Evolutionary conservation across 2,888 invertebrate species (phyloP), one percentile per base, ranked within the genome.

Genomic region (Clunio marinus): DNA sequence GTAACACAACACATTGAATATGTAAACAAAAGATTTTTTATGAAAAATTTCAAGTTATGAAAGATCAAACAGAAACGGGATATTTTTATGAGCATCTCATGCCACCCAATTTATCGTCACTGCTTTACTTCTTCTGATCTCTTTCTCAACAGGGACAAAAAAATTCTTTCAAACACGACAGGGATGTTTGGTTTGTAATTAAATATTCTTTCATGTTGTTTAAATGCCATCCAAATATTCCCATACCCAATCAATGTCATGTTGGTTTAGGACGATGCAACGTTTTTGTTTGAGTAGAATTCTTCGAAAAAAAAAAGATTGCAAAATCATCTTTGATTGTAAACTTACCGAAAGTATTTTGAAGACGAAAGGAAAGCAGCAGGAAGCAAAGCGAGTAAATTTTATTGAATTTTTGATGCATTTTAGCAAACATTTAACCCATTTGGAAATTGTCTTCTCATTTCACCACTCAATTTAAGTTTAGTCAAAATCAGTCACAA

Each of bases 101-200:
- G 63, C 63, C 63, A 65, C 63, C 25, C 63, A 57, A 27, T 57
- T 46, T 32, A n/a, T n/a, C 10, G 41, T 41, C 27, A 20, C n/a
- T 37, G 20, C 28, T 57, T 27, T 27, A 22, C 46, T 17, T 65
- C 57, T 57, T 65, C 46, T 65, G 46, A 65, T 65, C 63, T 65
- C 35, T n/a, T 51, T 13, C 22, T 51, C 41, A 5, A 51, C 32
- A 51, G 22, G 51, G 22, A 20, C 22, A 35, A 35, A 35, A 35
- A 35, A 35, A 35, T 58, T 4, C 41, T 22, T 22, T 51, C 20
- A 22, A 17, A 41, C 24, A 57, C 24, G 27, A 32, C 17, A 66
- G 66, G 55, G 66, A 55, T 63, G 63, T 66, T 66, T 66, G 66
- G 66, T 66, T 66, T 66, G 66, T 46, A 66, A 66, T 66, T 66